Conservation (phyloP, 1,140 invertebrate genomes). For the Cydia pomonella region DNA sequence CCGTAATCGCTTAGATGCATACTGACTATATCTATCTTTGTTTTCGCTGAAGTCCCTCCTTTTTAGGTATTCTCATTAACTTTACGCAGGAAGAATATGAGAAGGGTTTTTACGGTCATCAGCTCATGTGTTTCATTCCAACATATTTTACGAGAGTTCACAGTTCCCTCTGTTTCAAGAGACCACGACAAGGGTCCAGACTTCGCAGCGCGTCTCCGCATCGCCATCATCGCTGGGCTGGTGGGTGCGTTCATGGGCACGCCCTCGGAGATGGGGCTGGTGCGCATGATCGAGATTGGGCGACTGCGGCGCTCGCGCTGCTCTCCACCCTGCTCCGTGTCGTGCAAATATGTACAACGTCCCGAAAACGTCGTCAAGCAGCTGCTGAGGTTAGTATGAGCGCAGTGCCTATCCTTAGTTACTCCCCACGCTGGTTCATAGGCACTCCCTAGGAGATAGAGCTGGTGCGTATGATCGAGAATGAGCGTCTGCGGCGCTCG, state of each 20-base stretch:
- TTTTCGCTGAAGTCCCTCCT: too few relatives aligned
- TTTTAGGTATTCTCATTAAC: too few relatives aligned
- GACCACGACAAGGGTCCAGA: constrained; percentile 38
- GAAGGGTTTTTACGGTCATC: too few relatives aligned
- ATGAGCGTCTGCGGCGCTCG: too few relatives aligned
- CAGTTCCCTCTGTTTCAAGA: constrained; percentile 31
- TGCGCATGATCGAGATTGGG: constrained; percentile 51
- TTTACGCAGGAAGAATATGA: too few relatives aligned
- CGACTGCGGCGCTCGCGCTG: constrained; percentile 29
- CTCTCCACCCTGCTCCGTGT: neutral
- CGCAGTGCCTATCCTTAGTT: constrained; percentile 22
- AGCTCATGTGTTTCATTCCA: too few relatives aligned
- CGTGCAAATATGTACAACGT: neutral
- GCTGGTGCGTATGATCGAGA: too few relatives aligned
- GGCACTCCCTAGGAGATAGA: too few relatives aligned
- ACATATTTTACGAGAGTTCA: neutral
- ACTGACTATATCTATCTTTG: too few relatives aligned
- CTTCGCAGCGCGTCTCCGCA: constrained; percentile 40
- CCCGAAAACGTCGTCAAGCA: neutral
- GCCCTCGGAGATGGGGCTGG: constrained; percentile 51
- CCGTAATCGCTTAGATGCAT: too few relatives aligned
- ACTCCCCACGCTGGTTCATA: too few relatives aligned
- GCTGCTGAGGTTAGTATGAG: neutral
- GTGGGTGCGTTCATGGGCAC: constrained; percentile 48
- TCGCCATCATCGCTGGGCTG: constrained; percentile 48